These are phyloP conservation scores for Dallia pectoralis DNA, from an alignment of 2,797 vertebrate genomes.

Conservation along the genomic window DNA sequence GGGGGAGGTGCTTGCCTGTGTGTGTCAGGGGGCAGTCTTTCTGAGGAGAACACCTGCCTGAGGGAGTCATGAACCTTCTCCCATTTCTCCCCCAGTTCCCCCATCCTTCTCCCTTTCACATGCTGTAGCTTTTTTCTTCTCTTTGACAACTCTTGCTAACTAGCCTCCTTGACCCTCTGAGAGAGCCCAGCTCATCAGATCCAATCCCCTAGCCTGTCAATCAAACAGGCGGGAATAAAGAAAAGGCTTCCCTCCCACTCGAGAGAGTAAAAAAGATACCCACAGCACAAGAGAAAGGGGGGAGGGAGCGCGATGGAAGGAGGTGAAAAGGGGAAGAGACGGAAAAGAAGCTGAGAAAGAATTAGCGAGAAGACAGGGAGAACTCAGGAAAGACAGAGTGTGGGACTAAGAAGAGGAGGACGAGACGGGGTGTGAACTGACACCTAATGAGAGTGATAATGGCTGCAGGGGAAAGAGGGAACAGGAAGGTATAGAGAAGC, in stretches of 20 bases:
- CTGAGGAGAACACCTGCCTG: slow-evolving; percentile 82
- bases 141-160: slow-evolving; percentile 75
- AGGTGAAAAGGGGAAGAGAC: slow-evolving; percentile 3
- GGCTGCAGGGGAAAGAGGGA: slow-evolving; percentile 61
- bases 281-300: neutral
- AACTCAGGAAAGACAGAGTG: slow-evolving; percentile 59
- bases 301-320: neutral
- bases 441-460: neutral
- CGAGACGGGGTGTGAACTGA: neutral
- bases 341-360: neutral
- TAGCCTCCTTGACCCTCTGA: slow-evolving; percentile 80
- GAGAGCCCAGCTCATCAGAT: slow-evolving; percentile 81
- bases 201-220: slow-evolving; percentile 83
- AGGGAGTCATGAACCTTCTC: slow-evolving; percentile 78
- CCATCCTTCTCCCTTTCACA: slow-evolving; percentile 33
- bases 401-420: slow-evolving; percentile 66
- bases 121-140: slow-evolving; percentile 77
- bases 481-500: slow-evolving; percentile 54
- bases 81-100: slow-evolving; percentile 46
- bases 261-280: slow-evolving; percentile 5
- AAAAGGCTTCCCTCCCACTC: slow-evolving; percentile 81
- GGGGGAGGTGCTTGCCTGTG: slow-evolving; percentile 37
- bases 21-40: slow-evolving; percentile 56
- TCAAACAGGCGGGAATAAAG: slow-evolving; percentile 69
- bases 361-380: slow-evolving; percentile 50